Evolutionary conservation across 2,888 invertebrate genomes (phyloP).

Genomic region (Harpalus rubripes): DNA sequence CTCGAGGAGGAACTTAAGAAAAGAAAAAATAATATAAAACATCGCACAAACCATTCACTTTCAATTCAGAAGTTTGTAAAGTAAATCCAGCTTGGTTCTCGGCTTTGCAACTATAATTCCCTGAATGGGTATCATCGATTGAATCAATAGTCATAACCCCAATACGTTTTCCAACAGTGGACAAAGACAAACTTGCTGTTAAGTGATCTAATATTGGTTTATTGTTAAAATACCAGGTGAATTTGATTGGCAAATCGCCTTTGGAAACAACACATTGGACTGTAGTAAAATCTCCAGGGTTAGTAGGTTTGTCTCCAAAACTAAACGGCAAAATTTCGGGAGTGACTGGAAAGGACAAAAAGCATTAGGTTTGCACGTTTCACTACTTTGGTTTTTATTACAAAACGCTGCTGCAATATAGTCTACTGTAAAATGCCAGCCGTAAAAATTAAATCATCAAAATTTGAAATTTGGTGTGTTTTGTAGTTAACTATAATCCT

Average conservation of each 20-base stretch:
- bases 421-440: no score
- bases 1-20: constrained; percentile 83
- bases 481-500: no score
- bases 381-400: no score
- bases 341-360: constrained; percentile 77
- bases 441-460: no score
- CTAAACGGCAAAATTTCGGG: constrained; percentile 85
- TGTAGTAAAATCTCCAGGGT: constrained; percentile 87
- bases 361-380: not conserved
- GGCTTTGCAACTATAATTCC: constrained; percentile 86
- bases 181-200: constrained; percentile 76
- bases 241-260: constrained; percentile 88
- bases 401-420: no score
- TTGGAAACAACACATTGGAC: constrained; percentile 86
- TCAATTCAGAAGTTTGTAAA: constrained; percentile 82
- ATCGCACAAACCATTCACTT: constrained; percentile 80
- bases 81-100: constrained; percentile 84
- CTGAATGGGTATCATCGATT: constrained; percentile 84
- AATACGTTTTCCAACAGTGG: constrained; percentile 78
- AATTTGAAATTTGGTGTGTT: no score
- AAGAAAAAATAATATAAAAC: constrained; percentile 13
- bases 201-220: constrained; percentile 81
- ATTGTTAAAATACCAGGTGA: constrained; percentile 84
- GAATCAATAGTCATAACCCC: constrained; percentile 81
- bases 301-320: constrained; percentile 85